Conservation (phyloP, 2,113 vertebrate species). For the Plestiodon gilberti region DNA sequence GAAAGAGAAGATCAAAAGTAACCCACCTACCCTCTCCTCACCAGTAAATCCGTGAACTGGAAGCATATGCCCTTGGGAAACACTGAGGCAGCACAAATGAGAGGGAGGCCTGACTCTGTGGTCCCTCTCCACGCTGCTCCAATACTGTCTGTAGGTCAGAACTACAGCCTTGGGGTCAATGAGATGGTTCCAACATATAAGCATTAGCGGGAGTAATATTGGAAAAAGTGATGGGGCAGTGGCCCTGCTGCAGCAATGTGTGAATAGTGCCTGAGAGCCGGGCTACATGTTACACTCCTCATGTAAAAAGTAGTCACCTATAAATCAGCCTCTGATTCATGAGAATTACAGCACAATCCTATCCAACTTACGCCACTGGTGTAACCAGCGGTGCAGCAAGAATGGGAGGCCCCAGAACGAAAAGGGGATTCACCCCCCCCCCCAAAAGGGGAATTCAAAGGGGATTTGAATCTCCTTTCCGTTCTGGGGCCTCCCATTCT, state of each 20-base stretch:
- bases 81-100: background rate
- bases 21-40: background rate
- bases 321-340: background rate
- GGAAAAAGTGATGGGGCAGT: background rate
- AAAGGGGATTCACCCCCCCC: too few relatives aligned
- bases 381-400: too few relatives aligned
- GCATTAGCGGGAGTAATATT: background rate
- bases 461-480: too few relatives aligned
- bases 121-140: too few relatives aligned
- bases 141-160: background rate
- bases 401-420: too few relatives aligned
- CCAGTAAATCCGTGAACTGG: background rate
- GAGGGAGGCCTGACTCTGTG: background rate
- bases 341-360: too few relatives aligned
- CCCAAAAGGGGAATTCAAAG: too few relatives aligned
- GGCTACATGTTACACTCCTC: background rate
- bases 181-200: background rate
- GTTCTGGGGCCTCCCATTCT: too few relatives aligned
- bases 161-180: background rate
- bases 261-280: background rate
- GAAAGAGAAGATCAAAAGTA: background rate
- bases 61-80: background rate
- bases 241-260: background rate
- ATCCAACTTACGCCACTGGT: too few relatives aligned
- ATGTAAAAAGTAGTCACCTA: background rate